Conservation (phyloP, 2,113 vertebrate genomes). For the Callithrix jacchus region DNA sequence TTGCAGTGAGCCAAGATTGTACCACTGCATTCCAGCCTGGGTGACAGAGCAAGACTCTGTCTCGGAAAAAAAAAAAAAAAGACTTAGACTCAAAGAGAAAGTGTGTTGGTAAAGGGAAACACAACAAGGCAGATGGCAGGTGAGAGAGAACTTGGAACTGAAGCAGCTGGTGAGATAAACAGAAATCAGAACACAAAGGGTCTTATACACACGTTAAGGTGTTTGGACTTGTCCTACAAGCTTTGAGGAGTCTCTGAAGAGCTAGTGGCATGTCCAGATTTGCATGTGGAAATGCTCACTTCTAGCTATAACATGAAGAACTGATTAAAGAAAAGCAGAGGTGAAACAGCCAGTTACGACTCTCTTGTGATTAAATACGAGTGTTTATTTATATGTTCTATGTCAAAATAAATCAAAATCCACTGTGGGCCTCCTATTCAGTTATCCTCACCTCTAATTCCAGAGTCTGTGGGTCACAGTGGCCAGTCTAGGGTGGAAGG, state of each 20-base stretch:
- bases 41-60: too few relatives aligned
- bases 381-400: background rate
- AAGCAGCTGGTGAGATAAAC: background rate
- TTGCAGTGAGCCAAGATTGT: too few relatives aligned
- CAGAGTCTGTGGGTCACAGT: background rate
- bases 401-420: background rate
- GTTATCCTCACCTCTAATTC: background rate
- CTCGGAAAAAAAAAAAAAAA: background rate
- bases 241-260: background rate
- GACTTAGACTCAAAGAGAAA: background rate
- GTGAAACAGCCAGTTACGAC: background rate
- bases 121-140: background rate
- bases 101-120: background rate
- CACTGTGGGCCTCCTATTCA: background rate
- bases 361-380: background rate
- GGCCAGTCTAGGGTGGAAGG: background rate
- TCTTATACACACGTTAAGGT: background rate
- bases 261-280: background rate
- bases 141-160: background rate
- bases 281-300: slow-evolving; percentile 33
- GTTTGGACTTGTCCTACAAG: background rate
- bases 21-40: too few relatives aligned
- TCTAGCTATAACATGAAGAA: background rate
- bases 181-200: slow-evolving; percentile 19
- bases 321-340: background rate